These are phyloP conservation scores for Catharus ustulatus DNA, from an alignment of 2,797 vertebrate genomes.

Conservation along the genomic window DNA sequence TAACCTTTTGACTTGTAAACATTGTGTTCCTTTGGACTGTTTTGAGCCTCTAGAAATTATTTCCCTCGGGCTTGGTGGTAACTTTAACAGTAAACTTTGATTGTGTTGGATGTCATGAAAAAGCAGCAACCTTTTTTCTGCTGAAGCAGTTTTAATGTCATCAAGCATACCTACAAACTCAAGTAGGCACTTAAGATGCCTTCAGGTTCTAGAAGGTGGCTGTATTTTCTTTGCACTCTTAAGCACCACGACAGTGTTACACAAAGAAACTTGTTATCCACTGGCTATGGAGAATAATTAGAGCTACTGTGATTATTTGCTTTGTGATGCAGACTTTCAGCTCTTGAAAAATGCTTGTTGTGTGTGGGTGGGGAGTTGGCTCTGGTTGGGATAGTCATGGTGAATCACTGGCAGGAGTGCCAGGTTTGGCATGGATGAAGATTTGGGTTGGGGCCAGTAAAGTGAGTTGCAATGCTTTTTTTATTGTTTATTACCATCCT, in stretches of 20 bases:
- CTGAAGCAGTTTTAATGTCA: not conserved
- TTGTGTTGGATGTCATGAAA: not conserved
- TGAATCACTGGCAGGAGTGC: conserved; percentile 56
- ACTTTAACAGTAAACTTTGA: not conserved
- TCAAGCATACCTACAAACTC: not conserved
- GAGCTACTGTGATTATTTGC: conserved; percentile 25
- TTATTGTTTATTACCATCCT: conserved; percentile 45
- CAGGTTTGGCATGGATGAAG: conserved; percentile 33
- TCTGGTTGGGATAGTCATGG: conserved; percentile 11
- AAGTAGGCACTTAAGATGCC: not conserved
- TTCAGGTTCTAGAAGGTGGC: not conserved
- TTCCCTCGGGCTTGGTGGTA: not conserved
- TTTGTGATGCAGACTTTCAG: conserved; percentile 32
- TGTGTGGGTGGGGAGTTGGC: conserved; percentile 45
- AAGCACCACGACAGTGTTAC: not conserved
- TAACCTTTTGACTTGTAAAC: conserved; percentile 75
- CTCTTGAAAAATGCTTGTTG: conserved; percentile 18
- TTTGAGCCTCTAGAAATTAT: conserved; percentile 18
- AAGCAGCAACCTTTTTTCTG: not conserved
- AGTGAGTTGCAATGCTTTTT: conserved; percentile 21
- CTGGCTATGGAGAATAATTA: not conserved
- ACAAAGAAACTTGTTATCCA: not conserved
- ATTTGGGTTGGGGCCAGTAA: conserved; percentile 33
- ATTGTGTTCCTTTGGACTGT: conserved; percentile 64
- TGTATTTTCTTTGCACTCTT: not conserved